These are phyloP conservation scores for Trichomalopsis sarcophagae DNA, from an alignment of 1,140 invertebrate species.

Conservation along the genomic window DNA sequence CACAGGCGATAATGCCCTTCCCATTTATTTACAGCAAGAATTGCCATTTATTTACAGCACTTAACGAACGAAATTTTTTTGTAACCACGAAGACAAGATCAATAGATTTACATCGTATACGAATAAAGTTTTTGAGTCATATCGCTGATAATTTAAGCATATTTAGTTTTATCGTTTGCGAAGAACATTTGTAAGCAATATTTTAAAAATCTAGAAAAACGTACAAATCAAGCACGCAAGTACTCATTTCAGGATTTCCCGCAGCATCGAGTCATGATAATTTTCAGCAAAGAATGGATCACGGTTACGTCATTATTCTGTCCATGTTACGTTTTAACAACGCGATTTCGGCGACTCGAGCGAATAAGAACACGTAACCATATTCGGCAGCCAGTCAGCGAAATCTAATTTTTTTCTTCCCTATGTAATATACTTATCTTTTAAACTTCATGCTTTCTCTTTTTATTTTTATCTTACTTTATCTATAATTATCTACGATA, in stretches of 20 bases:
- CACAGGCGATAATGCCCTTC: neutral
- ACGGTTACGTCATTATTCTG: neutral
- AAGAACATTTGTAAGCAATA: neutral
- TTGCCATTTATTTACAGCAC: no score
- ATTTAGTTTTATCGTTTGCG: no score
- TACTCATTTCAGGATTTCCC: neutral
- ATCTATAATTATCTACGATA: neutral
- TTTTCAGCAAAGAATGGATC: neutral
- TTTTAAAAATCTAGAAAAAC: neutral
- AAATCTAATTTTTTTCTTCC: conserved; percentile 21
- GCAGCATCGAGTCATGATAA: neutral
- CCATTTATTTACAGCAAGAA: neutral
- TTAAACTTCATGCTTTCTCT: neutral
- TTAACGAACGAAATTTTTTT: neutral
- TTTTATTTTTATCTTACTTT: neutral
- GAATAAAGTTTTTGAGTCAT: no score
- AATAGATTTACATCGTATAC: no score
- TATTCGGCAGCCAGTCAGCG: conserved; percentile 1
- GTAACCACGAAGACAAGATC: no score
- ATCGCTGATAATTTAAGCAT: no score
- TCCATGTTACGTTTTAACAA: neutral
- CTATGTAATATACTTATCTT: neutral
- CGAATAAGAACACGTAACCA: neutral
- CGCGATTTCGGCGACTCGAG: neutral
- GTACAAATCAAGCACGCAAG: neutral